Evolutionary conservation across 2,113 vertebrate species (phyloP).

Genomic region (Eurystomus gularis): DNA sequence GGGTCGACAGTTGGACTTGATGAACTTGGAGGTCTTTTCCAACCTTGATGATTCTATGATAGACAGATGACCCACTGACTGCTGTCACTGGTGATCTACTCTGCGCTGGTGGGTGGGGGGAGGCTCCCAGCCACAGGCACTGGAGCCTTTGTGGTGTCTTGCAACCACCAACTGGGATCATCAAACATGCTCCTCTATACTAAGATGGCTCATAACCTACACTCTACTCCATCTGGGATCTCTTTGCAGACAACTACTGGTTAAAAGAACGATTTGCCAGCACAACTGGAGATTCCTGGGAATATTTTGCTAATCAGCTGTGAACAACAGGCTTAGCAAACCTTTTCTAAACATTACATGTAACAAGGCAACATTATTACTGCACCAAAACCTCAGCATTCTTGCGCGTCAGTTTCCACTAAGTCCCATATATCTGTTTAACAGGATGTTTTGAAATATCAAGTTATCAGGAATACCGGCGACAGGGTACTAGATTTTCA

Average conservation of each 20-base stretch:
- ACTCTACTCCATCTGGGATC: not conserved
- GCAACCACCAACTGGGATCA: not conserved
- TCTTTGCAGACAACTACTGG: not conserved
- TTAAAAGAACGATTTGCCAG: not conserved
- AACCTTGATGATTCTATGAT: not conserved
- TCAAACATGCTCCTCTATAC: rapidly evolving
- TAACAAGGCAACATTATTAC: not conserved
- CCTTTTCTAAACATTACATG: not conserved
- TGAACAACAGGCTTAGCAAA: not conserved
- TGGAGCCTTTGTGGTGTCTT: not conserved
- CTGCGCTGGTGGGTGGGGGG: not conserved
- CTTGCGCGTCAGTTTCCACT: not conserved
- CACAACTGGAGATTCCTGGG: conserved; percentile 8
- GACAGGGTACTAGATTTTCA: not conserved
- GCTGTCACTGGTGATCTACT: not conserved
- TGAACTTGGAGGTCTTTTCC: too few species aligned
- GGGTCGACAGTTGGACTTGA: too few species aligned
- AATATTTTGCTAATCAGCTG: not conserved
- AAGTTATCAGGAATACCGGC: not conserved
- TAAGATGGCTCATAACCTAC: not conserved
- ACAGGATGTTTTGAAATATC: not conserved
- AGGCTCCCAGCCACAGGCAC: not conserved
- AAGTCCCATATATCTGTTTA: not conserved
- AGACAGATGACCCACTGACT: not conserved
- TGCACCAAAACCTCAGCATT: not conserved